Evolutionary conservation across 2,888 invertebrate genomes (phyloP).

Genomic region (Micropterix aruncella): DNA sequence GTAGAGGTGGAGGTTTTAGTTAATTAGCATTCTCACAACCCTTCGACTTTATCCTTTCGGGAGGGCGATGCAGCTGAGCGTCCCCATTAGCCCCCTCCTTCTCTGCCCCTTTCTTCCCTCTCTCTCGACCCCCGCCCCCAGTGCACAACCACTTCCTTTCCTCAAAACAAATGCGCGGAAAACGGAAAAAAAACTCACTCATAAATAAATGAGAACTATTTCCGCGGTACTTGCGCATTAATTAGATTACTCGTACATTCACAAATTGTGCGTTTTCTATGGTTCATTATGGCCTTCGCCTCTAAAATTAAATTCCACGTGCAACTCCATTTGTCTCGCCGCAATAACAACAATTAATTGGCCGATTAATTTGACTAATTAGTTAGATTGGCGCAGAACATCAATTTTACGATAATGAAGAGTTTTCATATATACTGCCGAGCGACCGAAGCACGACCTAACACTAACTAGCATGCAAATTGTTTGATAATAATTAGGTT

Average conservation of each 20-base stretch:
- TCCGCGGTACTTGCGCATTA: neutral
- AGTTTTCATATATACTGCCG: too few relatives aligned
- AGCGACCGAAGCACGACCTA: too few relatives aligned
- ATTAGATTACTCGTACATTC: too few relatives aligned
- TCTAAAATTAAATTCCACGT: too few relatives aligned
- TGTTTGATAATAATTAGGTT: slow-evolving; percentile 9
- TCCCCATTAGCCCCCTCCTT: neutral
- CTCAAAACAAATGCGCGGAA: neutral
- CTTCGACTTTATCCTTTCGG: neutral
- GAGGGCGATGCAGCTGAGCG: neutral
- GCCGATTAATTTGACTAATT: too few relatives aligned
- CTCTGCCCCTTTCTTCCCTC: neutral
- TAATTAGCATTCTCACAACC: neutral
- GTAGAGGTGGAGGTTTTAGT: neutral
- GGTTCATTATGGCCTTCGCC: too few relatives aligned
- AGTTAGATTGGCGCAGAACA: too few relatives aligned
- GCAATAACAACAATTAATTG: too few relatives aligned
- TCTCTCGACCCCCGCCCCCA: neutral
- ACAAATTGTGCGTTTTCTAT: too few relatives aligned
- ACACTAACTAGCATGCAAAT: slow-evolving; percentile 8
- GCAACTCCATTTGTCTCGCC: too few relatives aligned
- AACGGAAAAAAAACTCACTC: neutral
- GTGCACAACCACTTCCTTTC: neutral
- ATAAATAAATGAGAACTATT: neutral
- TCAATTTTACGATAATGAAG: too few relatives aligned